phyloP scores from a whole-genome alignment of 1,140 invertebrate species.

The Brachionus asplanchnoidis region DNA sequence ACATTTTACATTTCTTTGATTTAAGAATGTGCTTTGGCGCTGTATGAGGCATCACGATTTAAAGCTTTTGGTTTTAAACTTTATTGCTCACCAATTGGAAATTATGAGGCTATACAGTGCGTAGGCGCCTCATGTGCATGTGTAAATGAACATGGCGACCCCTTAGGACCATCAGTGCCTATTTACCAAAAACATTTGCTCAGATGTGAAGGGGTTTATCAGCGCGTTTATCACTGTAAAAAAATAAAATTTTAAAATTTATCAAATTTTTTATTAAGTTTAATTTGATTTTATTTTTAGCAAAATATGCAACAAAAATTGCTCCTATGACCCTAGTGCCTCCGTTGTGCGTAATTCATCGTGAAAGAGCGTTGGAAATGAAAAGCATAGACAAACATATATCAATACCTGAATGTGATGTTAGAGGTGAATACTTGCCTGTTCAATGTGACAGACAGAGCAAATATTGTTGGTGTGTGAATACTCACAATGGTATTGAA shows the following conservation, averaged over 20 bases:
- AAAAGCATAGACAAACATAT: background rate
- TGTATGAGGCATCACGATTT: conserved; percentile 6
- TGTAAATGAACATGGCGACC: conserved; percentile 34
- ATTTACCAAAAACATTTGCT: conserved; percentile 28
- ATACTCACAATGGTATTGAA: conserved; percentile 30
- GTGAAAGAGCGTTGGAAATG: conserved; percentile 31
- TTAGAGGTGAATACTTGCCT: conserved; percentile 9
- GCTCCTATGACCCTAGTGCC: background rate
- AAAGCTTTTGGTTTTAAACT: conserved; percentile 12
- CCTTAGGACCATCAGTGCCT: conserved; percentile 23
- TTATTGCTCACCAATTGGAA: conserved; percentile 21
- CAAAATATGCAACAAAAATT: background rate
- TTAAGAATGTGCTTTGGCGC: conserved; percentile 28
- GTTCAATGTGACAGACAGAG: conserved; percentile 34
- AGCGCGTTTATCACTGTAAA: conserved; percentile 13
- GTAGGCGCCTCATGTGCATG: conserved; percentile 22
- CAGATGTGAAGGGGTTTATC: conserved; percentile 40
- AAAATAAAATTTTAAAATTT: background rate
- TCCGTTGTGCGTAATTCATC: conserved; percentile 19
- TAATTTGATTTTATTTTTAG: background rate
- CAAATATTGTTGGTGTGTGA: conserved; percentile 40
- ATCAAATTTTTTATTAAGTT: background rate
- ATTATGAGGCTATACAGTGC: conserved; percentile 38
- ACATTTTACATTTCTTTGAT: background rate
- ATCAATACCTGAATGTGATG: conserved; percentile 38